phyloP scores from a whole-genome alignment of 2,113 vertebrate genomes.

The Otocyon megalotis region DNA sequence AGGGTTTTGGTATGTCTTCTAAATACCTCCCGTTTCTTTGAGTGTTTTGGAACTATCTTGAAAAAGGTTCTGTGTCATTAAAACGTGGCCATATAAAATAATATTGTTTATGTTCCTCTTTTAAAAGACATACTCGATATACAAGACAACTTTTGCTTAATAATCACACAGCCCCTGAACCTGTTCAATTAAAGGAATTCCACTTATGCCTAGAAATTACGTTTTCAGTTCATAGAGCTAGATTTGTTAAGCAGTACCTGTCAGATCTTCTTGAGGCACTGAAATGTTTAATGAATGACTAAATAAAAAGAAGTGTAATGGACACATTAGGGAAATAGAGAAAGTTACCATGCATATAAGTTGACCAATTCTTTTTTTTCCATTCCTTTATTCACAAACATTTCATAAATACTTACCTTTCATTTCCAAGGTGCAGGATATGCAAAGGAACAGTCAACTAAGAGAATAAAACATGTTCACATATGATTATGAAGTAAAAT shows the following conservation, averaged over 20 bases:
- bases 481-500: neutral
- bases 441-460: neutral
- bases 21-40: constrained; percentile 41
- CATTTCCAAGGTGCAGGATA: neutral
- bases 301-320: neutral
- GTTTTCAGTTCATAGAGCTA: neutral
- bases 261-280: neutral
- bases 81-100: neutral
- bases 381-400: neutral
- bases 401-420: neutral
- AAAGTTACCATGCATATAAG: neutral
- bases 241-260: neutral
- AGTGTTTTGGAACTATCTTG: constrained; percentile 22
- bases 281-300: neutral
- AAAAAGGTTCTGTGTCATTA: neutral
- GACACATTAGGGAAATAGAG: neutral
- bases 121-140: neutral
- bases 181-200: neutral
- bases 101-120: constrained; percentile 3
- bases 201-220: constrained; percentile 39
- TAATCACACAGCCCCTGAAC: neutral
- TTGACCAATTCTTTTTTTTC: neutral
- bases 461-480: neutral
- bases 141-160: neutral
- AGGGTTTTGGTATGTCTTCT: constrained; percentile 80